Base-by-base conservation (phyloP, 2,113 vertebrate species). In the Anas platyrhynchos region DNA sequence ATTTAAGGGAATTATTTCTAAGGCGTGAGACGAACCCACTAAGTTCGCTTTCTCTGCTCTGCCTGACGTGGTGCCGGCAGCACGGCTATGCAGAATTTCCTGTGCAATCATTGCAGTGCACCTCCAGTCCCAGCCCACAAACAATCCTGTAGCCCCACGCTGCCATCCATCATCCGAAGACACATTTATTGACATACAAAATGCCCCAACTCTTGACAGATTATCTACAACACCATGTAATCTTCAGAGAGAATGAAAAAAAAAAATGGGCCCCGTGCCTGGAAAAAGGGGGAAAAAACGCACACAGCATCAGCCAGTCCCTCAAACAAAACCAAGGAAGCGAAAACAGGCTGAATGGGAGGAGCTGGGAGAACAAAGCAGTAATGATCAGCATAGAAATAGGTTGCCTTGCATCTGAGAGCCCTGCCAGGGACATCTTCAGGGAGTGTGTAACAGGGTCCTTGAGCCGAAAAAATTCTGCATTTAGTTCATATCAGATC, bases 351-450 rank as follows among this genome's bases (percentile, higher is more conserved):
- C 68, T 72, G 55, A 16, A 61, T 79, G 86, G 93, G 86, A 96
- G 93, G 77, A 95, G 89, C 81, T 84, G 74, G 56, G 55, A 90
- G 81, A 84, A 91, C 81, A 91, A 94, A 94, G 77, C 66, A 87
- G 77, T 38, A 67, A 44, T 0, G 7, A 83, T 23, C 4, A 0
- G 65, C 56, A 27, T 4, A 52, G 77, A 76, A 91, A 69, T 8
- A 76, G 83, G 69, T 91, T 54, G 62, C 62, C 58, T 61, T 84
- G 7, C 2, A 23, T 31, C 38, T 2, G 32, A 95, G 73, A 34
- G 41, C 26, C 81, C 16, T 0, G 3, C 36, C 72, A 83, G 67
- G 79, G 59, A 36, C 86, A 65, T 56, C 73, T 68, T 83, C 88
- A 78, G 74, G 77, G 68, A 83, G 72, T 36, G 72, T 56, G 52